Evolutionary conservation across 2,888 invertebrate species (phyloP).

Genomic region (Aleiodes leptofemur): DNA sequence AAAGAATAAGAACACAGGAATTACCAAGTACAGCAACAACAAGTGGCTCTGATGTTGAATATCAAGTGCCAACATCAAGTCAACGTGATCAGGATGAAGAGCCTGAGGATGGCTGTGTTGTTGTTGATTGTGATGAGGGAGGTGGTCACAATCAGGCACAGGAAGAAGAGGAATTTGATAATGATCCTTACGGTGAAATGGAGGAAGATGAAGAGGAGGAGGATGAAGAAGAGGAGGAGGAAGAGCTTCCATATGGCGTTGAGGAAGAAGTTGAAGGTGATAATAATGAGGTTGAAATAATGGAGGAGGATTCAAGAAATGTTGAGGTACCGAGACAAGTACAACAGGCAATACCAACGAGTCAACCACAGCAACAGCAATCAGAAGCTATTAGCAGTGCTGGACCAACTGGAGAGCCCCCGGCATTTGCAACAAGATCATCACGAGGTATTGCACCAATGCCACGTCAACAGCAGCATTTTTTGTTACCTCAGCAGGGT

Average conservation of each 20-base stretch:
- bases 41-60: slow-evolving; percentile 72
- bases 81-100: slow-evolving; percentile 85
- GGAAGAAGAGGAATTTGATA: slow-evolving; percentile 76
- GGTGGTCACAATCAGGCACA: slow-evolving; percentile 75
- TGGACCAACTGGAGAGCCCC: slow-evolving; percentile 72
- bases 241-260: slow-evolving; percentile 69
- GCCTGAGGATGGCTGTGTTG: slow-evolving; percentile 84
- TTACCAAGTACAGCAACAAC: slow-evolving; percentile 65
- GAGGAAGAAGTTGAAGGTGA: slow-evolving; percentile 77
- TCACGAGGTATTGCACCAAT: slow-evolving; percentile 77
- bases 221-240: slow-evolving; percentile 74
- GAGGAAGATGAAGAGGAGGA: slow-evolving; percentile 71
- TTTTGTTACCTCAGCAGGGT: slow-evolving; percentile 77
- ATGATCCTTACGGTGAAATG: slow-evolving; percentile 75
- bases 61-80: slow-evolving; percentile 87
- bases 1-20: slow-evolving; percentile 68
- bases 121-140: slow-evolving; percentile 88
- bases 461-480: slow-evolving; percentile 76
- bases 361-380: slow-evolving; percentile 79
- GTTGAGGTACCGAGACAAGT: slow-evolving; percentile 81
- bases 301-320: slow-evolving; percentile 78
- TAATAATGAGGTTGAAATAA: slow-evolving; percentile 80
- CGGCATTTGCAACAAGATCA: slow-evolving; percentile 68
- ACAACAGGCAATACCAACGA: slow-evolving; percentile 74
- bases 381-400: slow-evolving; percentile 86